Base-by-base conservation (phyloP, 1,140 invertebrate genomes). In the Drosophila sulfurigaster region DNA sequence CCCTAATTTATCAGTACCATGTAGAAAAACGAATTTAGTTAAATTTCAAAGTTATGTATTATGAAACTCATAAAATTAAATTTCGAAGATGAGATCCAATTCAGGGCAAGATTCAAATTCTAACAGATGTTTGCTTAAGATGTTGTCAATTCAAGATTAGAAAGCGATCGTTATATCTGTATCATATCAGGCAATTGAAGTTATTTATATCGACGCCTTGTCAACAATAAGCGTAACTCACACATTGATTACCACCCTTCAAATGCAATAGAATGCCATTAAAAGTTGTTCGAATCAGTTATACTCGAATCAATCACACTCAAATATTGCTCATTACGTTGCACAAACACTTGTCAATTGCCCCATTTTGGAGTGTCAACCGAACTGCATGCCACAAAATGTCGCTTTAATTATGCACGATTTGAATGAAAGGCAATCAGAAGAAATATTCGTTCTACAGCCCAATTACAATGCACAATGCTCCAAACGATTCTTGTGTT, bases 261-360 rank as follows among this genome's bases (percentile, higher is more conserved):
- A 38, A 25, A 38, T 38, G 35, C 35, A 38, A 38, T 38, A 3
- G 35, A 2, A 38, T 7, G 35, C 35, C 35, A 38, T 51, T 51
- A 28, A 51, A 32, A 54, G 20, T 20, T 49, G 5, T 10, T 11
- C 1, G 20, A 8, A 5, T 30, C 25, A 52, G 41, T 43, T 43
- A n/a, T n/a, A n/a, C 11, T 30, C 11, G 3, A 54, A 54, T 32
- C 28, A 54, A 54, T 54, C 16, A 10, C 35, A 3, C 46, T 25
- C 3, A 5, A 32, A 28, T 66, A 38, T 45, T 54, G 48, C 41
- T 58, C 20, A 41, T 25, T 57, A 16, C 2, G 7, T n/a, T 59
- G 13, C 67, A 75, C 46, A 65, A 54, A n/a, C 68, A 52, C 43
- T 71, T 41, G 60, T 52, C 67, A 63, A 57, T 35, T 58, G 63